These are phyloP conservation scores for Periphyllus acericola DNA, from an alignment of 2,888 invertebrate species.

Conservation along the genomic window DNA sequence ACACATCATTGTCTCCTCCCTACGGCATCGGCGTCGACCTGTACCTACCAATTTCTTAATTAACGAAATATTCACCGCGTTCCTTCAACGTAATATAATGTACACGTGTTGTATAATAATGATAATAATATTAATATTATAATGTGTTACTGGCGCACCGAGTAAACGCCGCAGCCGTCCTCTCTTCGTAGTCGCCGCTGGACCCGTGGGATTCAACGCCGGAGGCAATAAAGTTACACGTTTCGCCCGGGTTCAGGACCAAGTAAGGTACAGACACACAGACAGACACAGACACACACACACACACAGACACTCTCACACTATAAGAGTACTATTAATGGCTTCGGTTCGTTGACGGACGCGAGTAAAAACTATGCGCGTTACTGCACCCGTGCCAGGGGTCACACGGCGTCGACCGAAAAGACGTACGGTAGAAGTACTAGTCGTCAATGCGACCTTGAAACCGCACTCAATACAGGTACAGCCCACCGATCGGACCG, in stretches of 20 bases:
- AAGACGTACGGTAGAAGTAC: not conserved
- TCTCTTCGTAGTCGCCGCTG: not conserved
- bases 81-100: not conserved
- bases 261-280: not conserved
- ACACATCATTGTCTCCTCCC: not conserved
- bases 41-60: not conserved
- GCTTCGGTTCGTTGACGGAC: conserved; percentile 19
- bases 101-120: not conserved
- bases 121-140: not conserved
- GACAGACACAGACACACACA: not conserved
- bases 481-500: not conserved
- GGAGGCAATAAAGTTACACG: not conserved
- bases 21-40: not conserved
- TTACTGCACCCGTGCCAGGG: not conserved
- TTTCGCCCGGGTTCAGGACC: not conserved
- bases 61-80: not conserved
- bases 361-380: conserved; percentile 3
- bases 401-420: not conserved
- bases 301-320: not conserved
- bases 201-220: conserved; percentile 32
- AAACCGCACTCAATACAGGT: not conserved
- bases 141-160: not conserved
- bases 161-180: not conserved
- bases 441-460: not conserved
- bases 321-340: not conserved